Conservation (phyloP, 2,797 vertebrate species). For the Acanthopagrus latus region DNA sequence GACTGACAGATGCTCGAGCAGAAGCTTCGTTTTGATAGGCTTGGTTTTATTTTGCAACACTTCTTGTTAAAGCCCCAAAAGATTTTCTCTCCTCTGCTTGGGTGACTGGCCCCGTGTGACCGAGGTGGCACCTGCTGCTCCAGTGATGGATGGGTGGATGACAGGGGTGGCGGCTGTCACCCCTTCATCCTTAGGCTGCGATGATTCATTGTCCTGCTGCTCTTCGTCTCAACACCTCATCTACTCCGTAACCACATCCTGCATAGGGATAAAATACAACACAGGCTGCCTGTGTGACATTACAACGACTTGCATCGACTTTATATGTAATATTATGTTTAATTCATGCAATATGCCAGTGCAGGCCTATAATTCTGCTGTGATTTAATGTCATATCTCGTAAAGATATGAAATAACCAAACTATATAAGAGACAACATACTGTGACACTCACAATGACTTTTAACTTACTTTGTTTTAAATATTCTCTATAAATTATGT, state of each 20-base stretch:
- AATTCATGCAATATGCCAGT: background rate
- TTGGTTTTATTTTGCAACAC: constrained; percentile 22
- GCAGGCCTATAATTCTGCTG: background rate
- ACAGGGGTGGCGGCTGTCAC: constrained; percentile 23
- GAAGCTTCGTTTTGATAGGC: constrained; percentile 19
- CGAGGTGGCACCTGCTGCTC: constrained; percentile 50
- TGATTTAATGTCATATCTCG: too few relatives aligned
- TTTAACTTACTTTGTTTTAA: background rate
- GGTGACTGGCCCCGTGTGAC: constrained; percentile 28
- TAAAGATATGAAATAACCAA: too few relatives aligned
- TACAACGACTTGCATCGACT: background rate
- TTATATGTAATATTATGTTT: background rate
- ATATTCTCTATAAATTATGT: background rate
- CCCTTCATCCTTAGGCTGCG: constrained; percentile 13
- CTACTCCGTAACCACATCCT: background rate
- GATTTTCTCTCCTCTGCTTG: constrained; percentile 27
- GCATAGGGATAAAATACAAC: background rate
- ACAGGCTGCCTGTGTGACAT: background rate
- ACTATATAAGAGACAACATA: too few relatives aligned
- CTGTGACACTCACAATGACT: background rate
- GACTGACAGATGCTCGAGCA: background rate
- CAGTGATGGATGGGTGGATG: constrained; percentile 51
- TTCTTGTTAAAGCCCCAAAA: constrained; percentile 20
- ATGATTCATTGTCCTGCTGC: constrained; percentile 14
- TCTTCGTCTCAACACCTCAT: constrained; percentile 17